A percentile compares a stretch with the other conserved stretches of the same genome.
Evolutionary conservation across 23 tunicate genomes (phyloP).

Genomic region (Trididemnum miniatum): DNA sequence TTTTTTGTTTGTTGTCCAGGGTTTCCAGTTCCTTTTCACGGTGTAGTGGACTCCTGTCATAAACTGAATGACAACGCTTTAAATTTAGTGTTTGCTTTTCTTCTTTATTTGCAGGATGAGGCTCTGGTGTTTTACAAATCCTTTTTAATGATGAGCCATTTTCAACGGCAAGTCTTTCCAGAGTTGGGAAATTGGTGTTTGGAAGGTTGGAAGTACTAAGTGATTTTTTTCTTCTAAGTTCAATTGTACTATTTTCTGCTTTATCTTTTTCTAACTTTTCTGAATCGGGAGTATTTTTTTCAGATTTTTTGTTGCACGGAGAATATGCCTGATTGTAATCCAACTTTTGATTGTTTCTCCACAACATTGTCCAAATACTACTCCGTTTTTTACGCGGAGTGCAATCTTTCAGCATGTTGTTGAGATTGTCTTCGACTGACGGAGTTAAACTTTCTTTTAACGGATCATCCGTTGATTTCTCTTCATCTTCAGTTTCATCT

Average conservation of each 20-base stretch:
- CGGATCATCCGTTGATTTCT: not conserved
- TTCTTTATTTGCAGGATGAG: not conserved
- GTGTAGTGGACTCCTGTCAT: not conserved
- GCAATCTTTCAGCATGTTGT: too few relatives aligned
- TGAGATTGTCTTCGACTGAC: not conserved
- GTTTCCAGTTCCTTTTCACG: not conserved
- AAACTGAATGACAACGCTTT: not conserved
- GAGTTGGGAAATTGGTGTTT: conserved; percentile 3
- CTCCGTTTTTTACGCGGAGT: not conserved
- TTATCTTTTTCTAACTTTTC: not conserved
- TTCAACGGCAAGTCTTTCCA: not conserved
- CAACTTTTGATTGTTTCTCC: not conserved
- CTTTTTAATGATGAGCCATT: not conserved
- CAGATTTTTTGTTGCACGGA: not conserved
- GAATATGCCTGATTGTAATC: not conserved
- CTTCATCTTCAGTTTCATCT: not conserved
- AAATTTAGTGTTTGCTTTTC: not conserved
- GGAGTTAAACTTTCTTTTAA: not conserved
- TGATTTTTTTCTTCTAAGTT: conserved; percentile 61
- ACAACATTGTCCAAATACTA: not conserved
- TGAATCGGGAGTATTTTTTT: not conserved
- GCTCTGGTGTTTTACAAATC: not conserved
- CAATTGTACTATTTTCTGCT: not conserved
- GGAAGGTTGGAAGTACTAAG: conserved; percentile 76
- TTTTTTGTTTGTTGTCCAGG: not conserved